phyloP scores from a whole-genome alignment of 2,113 vertebrate genomes.

The Paradoxurus hermaphroditus region DNA sequence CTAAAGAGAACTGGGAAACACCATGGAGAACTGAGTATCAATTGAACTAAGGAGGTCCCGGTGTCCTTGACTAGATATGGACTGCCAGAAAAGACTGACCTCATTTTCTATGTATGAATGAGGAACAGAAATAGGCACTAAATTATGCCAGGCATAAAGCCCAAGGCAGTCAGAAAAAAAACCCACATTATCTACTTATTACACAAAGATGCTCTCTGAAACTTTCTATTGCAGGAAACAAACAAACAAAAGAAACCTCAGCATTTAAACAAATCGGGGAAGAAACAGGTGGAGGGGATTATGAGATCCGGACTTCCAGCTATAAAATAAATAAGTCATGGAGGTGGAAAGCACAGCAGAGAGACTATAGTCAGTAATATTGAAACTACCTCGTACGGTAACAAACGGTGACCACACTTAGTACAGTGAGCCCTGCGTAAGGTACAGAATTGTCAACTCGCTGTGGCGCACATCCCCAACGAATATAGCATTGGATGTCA shows the following conservation, averaged over 20 bases:
- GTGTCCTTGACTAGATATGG: conserved; percentile 57
- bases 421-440: neutral
- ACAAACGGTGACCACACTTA: neutral
- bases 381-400: neutral
- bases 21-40: neutral
- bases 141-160: neutral
- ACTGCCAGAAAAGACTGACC: conserved; percentile 13
- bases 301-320: neutral
- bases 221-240: neutral
- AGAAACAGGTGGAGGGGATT: neutral
- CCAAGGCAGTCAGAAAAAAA: neutral
- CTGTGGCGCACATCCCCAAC: neutral
- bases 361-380: neutral
- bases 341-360: neutral
- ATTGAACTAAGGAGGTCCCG: neutral
- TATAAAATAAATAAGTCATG: neutral
- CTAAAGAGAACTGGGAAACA: neutral
- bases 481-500: neutral
- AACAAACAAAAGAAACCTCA: neutral
- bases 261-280: neutral
- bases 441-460: neutral
- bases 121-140: conserved; percentile 5
- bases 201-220: neutral
- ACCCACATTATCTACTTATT: neutral
- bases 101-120: conserved; percentile 61